phyloP scores from a whole-genome alignment of 2,888 invertebrate species.

The Drosophila neonasuta region DNA sequence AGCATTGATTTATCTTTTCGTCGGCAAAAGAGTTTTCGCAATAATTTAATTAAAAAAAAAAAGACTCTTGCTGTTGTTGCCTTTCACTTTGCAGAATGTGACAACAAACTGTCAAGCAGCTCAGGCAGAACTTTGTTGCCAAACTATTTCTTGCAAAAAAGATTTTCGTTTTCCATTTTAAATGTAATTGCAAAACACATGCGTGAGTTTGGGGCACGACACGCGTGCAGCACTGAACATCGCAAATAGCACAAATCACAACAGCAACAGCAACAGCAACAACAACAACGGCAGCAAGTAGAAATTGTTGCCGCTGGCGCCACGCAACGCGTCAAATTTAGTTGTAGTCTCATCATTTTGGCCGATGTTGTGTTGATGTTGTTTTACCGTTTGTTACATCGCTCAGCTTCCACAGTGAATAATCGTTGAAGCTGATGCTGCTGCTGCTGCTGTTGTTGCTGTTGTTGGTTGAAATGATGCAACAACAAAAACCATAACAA shows the following conservation, averaged over 20 bases:
- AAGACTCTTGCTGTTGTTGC: slow-evolving; percentile 26
- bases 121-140: slow-evolving; percentile 54
- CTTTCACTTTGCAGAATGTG: slow-evolving; percentile 64
- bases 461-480: slow-evolving; percentile 16
- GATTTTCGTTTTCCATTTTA: neutral
- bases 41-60: slow-evolving; percentile 64
- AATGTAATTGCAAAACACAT: slow-evolving; percentile 14
- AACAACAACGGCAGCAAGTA: slow-evolving; percentile 6
- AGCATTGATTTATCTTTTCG: slow-evolving; percentile 69
- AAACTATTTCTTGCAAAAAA: slow-evolving; percentile 3
- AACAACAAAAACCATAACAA: slow-evolving; percentile 44
- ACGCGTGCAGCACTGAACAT: slow-evolving; percentile 24
- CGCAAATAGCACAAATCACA: slow-evolving; percentile 4
- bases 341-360: slow-evolving; percentile 38
- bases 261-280: slow-evolving; percentile 3
- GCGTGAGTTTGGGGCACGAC: slow-evolving; percentile 12
- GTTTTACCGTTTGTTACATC: slow-evolving; percentile 26
- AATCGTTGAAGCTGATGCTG: neutral
- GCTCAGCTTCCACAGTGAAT: slow-evolving; percentile 17
- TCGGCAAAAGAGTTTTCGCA: slow-evolving; percentile 48
- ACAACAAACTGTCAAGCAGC: slow-evolving; percentile 31
- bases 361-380: slow-evolving; percentile 26
- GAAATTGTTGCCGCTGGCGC: slow-evolving; percentile 37
- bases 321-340: slow-evolving; percentile 71
- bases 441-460: neutral